phyloP scores from a whole-genome alignment of 2,888 invertebrate genomes.

The Volucella bombylans region DNA sequence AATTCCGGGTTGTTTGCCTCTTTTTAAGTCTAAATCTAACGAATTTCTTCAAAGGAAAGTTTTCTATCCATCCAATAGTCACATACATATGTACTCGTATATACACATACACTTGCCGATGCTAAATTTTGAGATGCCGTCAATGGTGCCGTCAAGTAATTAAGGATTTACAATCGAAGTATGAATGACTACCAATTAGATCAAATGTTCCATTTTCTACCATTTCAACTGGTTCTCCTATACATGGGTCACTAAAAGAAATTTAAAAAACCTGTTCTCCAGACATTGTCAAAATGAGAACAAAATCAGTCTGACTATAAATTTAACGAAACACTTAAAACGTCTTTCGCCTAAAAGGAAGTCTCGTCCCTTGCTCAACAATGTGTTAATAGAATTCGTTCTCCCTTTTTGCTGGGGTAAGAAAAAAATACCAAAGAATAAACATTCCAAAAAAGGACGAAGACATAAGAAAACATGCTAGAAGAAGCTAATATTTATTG shows the following conservation, averaged over 20 bases:
- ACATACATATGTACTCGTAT: too few species aligned
- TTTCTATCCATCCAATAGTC: too few species aligned
- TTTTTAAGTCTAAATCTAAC: too few species aligned
- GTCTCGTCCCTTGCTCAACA: slow-evolving; percentile 58
- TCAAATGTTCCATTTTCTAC: background rate
- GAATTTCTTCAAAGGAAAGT: too few species aligned
- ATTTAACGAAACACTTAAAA: slow-evolving; percentile 63
- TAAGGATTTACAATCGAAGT: too few species aligned
- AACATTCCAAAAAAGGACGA: slow-evolving; percentile 4
- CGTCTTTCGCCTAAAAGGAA: slow-evolving; percentile 64
- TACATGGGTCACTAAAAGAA: background rate
- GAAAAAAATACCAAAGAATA: background rate
- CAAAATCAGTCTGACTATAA: slow-evolving; percentile 44
- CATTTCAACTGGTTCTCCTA: background rate
- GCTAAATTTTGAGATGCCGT: too few species aligned
- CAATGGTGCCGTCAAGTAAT: too few species aligned
- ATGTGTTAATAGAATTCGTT: slow-evolving; percentile 61
- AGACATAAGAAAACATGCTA: slow-evolving; percentile 14
- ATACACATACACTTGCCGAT: too few species aligned
- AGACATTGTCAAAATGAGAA: slow-evolving; percentile 1
- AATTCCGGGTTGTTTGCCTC: too few species aligned
- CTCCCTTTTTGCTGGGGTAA: slow-evolving; percentile 33
- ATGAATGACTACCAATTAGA: slow-evolving; percentile 7
- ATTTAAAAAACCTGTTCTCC: background rate
- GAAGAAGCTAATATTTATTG: slow-evolving; percentile 64